phyloP scores from a whole-genome alignment of 64 coral and sea anemone genomes.

The Orbicella faveolata region DNA sequence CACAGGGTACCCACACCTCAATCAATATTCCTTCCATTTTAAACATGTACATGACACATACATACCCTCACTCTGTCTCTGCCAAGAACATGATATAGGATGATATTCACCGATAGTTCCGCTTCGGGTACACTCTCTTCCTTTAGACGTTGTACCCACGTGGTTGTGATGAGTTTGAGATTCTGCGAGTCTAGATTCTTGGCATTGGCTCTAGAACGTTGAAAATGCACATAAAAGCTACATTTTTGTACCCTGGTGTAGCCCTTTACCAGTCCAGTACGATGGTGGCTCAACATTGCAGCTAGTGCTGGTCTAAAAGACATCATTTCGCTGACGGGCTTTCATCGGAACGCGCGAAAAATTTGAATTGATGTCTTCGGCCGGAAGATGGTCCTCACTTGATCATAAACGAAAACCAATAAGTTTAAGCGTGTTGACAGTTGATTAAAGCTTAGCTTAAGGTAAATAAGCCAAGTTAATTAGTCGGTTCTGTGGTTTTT shows the following conservation, averaged over 20 bases:
- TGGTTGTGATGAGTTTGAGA: not conserved
- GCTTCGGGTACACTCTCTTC: conserved; percentile 56
- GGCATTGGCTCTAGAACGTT: not conserved
- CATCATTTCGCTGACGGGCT: not conserved
- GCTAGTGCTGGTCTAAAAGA: not conserved
- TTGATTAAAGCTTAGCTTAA: no score
- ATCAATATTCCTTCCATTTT: not conserved
- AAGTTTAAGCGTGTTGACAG: no score
- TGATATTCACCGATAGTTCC: conserved; percentile 64
- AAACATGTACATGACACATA: not conserved
- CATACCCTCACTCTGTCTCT: not conserved
- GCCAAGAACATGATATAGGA: conserved; percentile 55
- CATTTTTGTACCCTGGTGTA: not conserved
- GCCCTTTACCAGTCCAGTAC: not conserved
- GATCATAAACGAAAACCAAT: no score
- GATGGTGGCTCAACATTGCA: not conserved
- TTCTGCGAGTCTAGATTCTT: not conserved
- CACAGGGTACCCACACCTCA: no score
- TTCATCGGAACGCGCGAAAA: not conserved
- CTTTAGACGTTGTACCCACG: conserved; percentile 45
- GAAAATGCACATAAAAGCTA: not conserved
- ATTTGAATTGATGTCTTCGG: no score
- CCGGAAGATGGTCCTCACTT: no score
- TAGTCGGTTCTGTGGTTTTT: not conserved
- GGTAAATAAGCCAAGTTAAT: no score